Conservation (phyloP, 2,797 vertebrate genomes). For the Takifugu rubripes region DNA sequence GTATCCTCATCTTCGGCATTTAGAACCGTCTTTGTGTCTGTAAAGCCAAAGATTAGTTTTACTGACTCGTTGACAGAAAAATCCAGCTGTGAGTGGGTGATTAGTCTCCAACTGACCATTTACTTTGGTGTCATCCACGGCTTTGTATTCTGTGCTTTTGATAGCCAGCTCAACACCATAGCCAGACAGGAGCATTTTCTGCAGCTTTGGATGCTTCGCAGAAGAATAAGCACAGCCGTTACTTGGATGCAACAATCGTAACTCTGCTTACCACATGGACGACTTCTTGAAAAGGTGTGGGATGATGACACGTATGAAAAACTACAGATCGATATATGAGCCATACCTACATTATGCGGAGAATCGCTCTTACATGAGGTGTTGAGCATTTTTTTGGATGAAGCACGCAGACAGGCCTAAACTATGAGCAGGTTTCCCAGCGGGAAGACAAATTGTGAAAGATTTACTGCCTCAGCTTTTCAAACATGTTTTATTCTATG, state of each 20-base stretch:
- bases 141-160: constrained; percentile 98
- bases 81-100: constrained; percentile 23
- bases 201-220: constrained; percentile 79
- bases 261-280: background rate
- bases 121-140: constrained; percentile 87
- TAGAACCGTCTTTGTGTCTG: constrained; percentile 76
- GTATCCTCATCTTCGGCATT: constrained; percentile 71
- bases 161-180: constrained; percentile 96
- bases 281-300: background rate
- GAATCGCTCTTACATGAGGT: background rate
- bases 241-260: background rate
- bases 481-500: constrained; percentile 25
- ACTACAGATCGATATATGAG: background rate
- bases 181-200: constrained; percentile 89
- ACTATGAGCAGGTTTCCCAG: background rate
- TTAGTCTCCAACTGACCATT: constrained; percentile 78
- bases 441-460: constrained; percentile 13
- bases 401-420: constrained; percentile 4
- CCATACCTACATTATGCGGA: background rate
- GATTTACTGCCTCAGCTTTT: constrained; percentile 27
- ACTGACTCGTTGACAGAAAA: constrained; percentile 16
- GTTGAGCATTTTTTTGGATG: background rate
- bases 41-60: constrained; percentile 18
- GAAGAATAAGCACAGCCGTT: constrained; percentile 19
- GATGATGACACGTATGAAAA: background rate